Base-by-base conservation (phyloP, 2,113 vertebrate genomes). In the Prinia subflava region DNA sequence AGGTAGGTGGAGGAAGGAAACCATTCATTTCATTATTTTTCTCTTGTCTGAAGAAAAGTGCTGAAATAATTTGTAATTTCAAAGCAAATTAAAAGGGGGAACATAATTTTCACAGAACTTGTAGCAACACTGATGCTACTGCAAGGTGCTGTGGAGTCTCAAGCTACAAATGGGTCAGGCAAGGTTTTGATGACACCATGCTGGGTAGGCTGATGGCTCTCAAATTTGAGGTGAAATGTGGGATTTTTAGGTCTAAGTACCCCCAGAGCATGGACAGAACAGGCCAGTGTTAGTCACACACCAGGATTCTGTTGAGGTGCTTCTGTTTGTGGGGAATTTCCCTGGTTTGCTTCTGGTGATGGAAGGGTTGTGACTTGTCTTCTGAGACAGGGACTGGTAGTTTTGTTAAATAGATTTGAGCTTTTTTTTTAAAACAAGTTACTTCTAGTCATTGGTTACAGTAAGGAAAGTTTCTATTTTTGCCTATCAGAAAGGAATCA, bases 121-220 rank as follows among this genome's bases (percentile, higher is more conserved):
- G 0, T 15, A 65, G 49, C 0, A 0, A 19, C 9, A 4, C 18
- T 80, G 64, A 50, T 47, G 3, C 7, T 77, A 11, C 15, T 73
- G n/a, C 50, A 53, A 22, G 65, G 11, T 47, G 31, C 50, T 55
- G 17, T 13, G 27, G 12, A 39, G 7, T 47, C 33, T 68, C 22
- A 59, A 42, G 46, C 24, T 63, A 7, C 37, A 27, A 30, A 18
- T 20, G 52, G 28, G 16, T 46, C 28, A 6, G 46, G 39, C 44
- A 79, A 18, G 4, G 23, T 14, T 90, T 76, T 67, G 42, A 17
- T 84, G 47, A 6, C 6, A 5, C 22, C 33, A 6, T 52, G 10
- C 11, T 16, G 28, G 23, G 20, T 6, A 27, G 39, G 35, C 39
- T 78, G 56, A 24, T 55, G 49, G 17, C 79, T 83, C 50, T 83